Base-by-base conservation (phyloP, 1,140 invertebrate species). In the Pseudomyrmex dendroicus region DNA sequence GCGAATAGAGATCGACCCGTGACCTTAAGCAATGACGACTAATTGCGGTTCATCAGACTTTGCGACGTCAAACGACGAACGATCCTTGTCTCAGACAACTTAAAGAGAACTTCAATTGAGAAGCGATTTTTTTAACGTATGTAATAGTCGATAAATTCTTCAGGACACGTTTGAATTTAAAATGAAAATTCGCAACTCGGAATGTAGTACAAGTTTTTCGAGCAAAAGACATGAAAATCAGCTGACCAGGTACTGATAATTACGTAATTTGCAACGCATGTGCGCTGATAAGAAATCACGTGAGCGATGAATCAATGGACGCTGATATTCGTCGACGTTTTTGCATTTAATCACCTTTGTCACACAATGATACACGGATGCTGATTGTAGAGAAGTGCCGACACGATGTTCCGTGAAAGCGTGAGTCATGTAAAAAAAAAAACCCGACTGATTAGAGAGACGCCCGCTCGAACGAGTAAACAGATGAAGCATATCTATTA, bases 401-500 rank as follows among this genome's bases (percentile, higher is more conserved):
- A 9, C 12, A 2, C 15, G 7, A 2, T 12, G 12, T 54, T 66
- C 62, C 5, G 25, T 25, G 25, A 66, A 66, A 20, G 54, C 4
- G 9, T 77, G 74, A 77, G 50, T 77, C 74, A 77, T 3, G 35
- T 35, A n/a, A 35, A 67, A 7, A n/a, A 7, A 7, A 56, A 77
- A 77, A 68, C 2, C 59, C 59, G 46, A 0, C 5, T 22, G 12
- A 66, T 67, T 13, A n/a, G n/a, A 67, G n/a, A 20, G n/a, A 20
- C 17, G 1, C 4, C 50, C 50, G 2, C 20, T 46, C 17, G 7
- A 67, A 2, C n/a, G 12, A 44, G 8, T 50, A 22, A 62, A 12
- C 20, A 15, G 13, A 20, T 20, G 1, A 74, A 73, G 35, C 35
- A 20, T 25, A 62, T 66, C 20, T 66, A 44, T 77, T 54, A 56